Evolutionary conservation across 2,113 vertebrate species (phyloP), one percentile per base, ranked within the genome.

Genomic region (Gyps fulvus): DNA sequence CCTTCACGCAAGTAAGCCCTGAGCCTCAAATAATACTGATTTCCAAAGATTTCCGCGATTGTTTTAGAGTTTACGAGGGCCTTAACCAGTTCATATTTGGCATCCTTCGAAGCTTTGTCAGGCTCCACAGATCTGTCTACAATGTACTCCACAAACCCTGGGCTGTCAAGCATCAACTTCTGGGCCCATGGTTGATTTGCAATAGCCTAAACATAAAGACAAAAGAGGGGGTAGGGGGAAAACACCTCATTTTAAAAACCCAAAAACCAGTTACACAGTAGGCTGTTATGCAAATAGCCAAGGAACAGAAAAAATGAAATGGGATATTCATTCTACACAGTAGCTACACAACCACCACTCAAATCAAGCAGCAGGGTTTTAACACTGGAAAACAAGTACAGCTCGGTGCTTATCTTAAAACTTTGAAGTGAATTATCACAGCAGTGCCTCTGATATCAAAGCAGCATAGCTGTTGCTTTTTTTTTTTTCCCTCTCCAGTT

Each of bases 81-180:
- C 89, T 99, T 99, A 40, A 99, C 99, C 80, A 99, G 99, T 96
- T 99, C 99, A 3, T 99, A 99, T 91, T 99, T 99, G 58, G 99
- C 98, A 82, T 99, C 99, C 95, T 99, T 99, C 0, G 98, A 99
- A 89, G 98, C 98, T 97, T 99, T 99, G 65, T 99, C 99, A 47
- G 96, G 98, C 63, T 99, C 99, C 42, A 98, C 98, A 2, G 99
- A 99, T 50, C 99, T 98, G 96, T 99, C 99, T 90, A 99, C 96
- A 12, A 99, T 34, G 70, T 99, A 99, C 95, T 99, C 99, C 97
- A 99, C 98, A 86, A 99, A 99, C 25, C 99, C 99, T 1, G 99
- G 99, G 20, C 98, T 99, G 85, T 91, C 97, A 40, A 99, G 97
- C 99, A 99, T 99, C 97, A 98, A 83, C 93, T 95, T 98, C 98